These are phyloP conservation scores for Hartigia nigra DNA, from an alignment of 2,888 invertebrate genomes.

Conservation along the genomic window DNA sequence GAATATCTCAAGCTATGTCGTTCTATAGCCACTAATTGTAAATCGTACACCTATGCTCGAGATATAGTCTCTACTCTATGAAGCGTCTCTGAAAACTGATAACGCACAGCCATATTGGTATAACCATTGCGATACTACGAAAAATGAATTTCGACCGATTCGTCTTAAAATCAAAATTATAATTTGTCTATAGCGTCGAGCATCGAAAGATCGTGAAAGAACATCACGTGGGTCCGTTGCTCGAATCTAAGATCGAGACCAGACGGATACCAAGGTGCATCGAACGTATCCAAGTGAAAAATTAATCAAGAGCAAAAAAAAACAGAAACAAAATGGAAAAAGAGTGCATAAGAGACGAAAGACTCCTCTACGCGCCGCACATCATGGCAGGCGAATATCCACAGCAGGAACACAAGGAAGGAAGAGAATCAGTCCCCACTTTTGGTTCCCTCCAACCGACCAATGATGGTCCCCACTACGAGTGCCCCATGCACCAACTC, in stretches of 20 bases:
- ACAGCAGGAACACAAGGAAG: conserved; percentile 17
- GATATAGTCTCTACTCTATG: neutral
- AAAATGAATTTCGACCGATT: neutral
- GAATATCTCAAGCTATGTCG: neutral
- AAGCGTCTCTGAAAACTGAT: neutral
- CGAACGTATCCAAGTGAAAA: conserved; percentile 26
- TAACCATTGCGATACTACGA: neutral
- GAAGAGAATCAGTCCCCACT: neutral
- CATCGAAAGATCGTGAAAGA: neutral
- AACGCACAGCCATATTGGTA: neutral
- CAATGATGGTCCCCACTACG: conserved; percentile 31
- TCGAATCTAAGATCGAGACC: neutral
- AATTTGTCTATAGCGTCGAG: neutral
- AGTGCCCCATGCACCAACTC: conserved; percentile 48
- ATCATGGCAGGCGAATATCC: neutral
- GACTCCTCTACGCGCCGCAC: neutral
- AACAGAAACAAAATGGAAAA: conserved; percentile 16
- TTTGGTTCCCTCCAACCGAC: conserved; percentile 21
- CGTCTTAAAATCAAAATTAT: neutral
- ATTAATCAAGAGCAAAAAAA: conserved; percentile 18
- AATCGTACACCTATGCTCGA: neutral
- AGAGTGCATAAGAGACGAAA: neutral
- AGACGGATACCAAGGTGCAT: conserved; percentile 11
- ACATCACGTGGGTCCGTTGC: neutral
- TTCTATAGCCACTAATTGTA: neutral